A percentile compares a stretch with the other conserved stretches of the same genome.
Conservation (phyloP, 1,140 invertebrate species). For the Proctacanthus coquilletti region DNA sequence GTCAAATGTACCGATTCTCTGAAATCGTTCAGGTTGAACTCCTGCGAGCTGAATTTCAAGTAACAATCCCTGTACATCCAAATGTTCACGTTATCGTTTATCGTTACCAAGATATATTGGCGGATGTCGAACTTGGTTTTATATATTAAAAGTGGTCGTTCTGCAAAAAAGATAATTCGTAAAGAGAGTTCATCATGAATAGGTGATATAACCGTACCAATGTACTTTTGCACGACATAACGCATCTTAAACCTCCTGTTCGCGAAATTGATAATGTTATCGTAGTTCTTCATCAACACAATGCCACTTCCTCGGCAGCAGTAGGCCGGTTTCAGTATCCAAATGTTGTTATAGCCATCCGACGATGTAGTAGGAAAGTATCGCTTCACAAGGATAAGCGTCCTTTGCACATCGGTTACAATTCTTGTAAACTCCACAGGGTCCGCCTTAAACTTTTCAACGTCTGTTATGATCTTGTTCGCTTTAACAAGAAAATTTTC, state of each 20-base stretch:
- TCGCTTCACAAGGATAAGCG: conserved; percentile 32
- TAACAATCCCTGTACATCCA: conserved; percentile 86
- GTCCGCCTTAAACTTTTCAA: conserved; percentile 31
- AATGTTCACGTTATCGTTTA: conserved; percentile 57
- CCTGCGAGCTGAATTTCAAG: conserved; percentile 76
- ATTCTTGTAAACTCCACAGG: conserved; percentile 31
- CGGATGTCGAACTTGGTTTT: conserved; percentile 87
- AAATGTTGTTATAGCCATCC: conserved; percentile 72
- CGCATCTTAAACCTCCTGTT: conserved; percentile 43
- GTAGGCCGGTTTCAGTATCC: conserved; percentile 85
- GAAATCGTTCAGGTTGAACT: conserved; percentile 65
- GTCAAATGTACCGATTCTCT: conserved; percentile 83
- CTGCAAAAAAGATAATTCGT: conserved; percentile 32
- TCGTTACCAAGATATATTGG: conserved; percentile 78
- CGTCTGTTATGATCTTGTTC: conserved; percentile 31
- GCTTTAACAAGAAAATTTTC: conserved; percentile 42
- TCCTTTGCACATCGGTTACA: conserved; percentile 37
- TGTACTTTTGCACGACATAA: conserved; percentile 86
- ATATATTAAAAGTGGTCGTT: conserved; percentile 66
- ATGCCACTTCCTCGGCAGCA: conserved; percentile 80
- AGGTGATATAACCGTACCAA: conserved; percentile 41
- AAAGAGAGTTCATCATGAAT: conserved; percentile 9
- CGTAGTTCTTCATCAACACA: conserved; percentile 33
- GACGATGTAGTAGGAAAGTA: conserved; percentile 48
- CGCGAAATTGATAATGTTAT: conserved; percentile 48